A percentile compares a stretch with the other conserved stretches of the same genome.
These are phyloP conservation scores for Lottia scabra DNA, from an alignment of 2,888 invertebrate species.

Conservation along the genomic window DNA sequence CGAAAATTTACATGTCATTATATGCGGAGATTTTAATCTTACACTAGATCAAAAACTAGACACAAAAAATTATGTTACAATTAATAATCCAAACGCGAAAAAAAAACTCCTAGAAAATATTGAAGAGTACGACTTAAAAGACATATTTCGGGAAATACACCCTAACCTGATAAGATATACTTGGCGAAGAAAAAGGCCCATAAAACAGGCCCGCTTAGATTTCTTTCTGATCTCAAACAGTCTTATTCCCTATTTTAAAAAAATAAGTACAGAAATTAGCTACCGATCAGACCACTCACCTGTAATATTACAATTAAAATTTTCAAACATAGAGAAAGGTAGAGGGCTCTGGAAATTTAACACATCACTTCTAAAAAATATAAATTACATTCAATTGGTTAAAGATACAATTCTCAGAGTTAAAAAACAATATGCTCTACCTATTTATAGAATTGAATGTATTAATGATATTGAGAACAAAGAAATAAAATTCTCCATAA, in stretches of 20 bases:
- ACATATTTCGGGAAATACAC: neutral
- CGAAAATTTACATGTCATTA: neutral
- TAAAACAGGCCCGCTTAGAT: neutral
- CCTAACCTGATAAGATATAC: neutral
- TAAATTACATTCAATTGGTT: constrained; percentile 9
- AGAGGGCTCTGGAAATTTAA: constrained; percentile 22
- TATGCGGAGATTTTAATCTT: constrained; percentile 14
- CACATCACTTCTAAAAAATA: constrained; percentile 16
- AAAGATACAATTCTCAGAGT: constrained; percentile 10
- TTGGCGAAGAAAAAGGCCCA: neutral
- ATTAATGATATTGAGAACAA: constrained; percentile 8
- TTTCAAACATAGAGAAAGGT: constrained; percentile 13
- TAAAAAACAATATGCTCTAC: constrained; percentile 16
- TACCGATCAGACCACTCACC: constrained; percentile 11
- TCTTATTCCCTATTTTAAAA: neutral
- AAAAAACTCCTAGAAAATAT: constrained; percentile 11
- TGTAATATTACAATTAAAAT: neutral
- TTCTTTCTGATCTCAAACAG: neutral
- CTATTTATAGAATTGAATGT: constrained; percentile 12
- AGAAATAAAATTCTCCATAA: constrained; percentile 17
- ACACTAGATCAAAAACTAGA: constrained; percentile 6
- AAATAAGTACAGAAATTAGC: neutral
- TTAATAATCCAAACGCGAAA: constrained; percentile 19
- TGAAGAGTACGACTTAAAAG: constrained; percentile 6
- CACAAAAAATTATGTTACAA: constrained; percentile 3